Evolutionary conservation across 64 coral and sea anemone genomes (phyloP), one percentile per base, ranked within the genome.

Genomic region (Montipora sp.): DNA sequence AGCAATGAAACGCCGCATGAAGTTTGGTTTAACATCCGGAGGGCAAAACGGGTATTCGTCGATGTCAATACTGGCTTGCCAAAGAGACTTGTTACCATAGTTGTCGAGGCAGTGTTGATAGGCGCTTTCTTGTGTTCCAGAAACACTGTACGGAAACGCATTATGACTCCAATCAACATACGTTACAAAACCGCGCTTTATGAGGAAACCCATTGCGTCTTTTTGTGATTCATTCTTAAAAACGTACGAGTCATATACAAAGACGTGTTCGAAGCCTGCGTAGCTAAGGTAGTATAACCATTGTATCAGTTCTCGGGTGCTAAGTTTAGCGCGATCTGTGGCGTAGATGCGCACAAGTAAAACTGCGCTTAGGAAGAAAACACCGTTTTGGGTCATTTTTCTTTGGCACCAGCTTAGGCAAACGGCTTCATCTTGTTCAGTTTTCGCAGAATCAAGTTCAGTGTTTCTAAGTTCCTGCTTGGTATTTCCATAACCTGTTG

Each of bases 31-130:
- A 0, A 19, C 45, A 58, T 94, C 96, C 18, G 6, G 47, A 8
- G 96, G 92, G 76, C 96, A 92, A 47, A 98, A 98, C 8, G 93
- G 96, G 61, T 98, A 92, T 65, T 98, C 96, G 78, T 98, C 96
- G 43, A 98, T 98, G 75, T 98, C 96, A 47, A 91, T 78, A 19
- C 89, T 85, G 1, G 79, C 75, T 67, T 92, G 92, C 96, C 96
- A 98, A 23, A 48, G 75, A 0, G 96, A 98, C 8, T 79, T 9
- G 43, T 94, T 92, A 12, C 93, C 92, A 69, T 69, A 94, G 21
- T 58, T 84, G 7, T 83, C 16, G 15, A 88, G 67, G 67, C 96
- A 98, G 49, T 94, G 51, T 66, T 89, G 78, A 80, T 98, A 98
- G 2, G 96, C 96, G 7, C 89, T 57, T 79, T 92, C 75, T 46